Percentiles rank a stretch among this genome's conserved stretches.
phyloP scores from a whole-genome alignment of 2,797 vertebrate species.

The Mareca penelope region DNA sequence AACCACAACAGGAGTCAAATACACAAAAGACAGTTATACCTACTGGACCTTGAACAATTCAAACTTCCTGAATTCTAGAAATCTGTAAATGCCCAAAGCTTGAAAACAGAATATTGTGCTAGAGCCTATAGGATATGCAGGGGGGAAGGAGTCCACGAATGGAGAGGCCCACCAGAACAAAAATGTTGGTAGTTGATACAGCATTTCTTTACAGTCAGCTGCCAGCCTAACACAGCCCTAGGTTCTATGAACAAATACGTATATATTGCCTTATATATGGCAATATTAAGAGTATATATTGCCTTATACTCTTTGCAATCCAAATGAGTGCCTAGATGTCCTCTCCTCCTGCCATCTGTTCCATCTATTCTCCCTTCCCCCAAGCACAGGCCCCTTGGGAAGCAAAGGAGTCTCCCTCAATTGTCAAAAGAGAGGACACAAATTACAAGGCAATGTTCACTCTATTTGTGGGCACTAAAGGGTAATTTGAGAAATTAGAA shows the following conservation, averaged over 20 bases:
- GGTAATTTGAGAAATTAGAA: slow-evolving; percentile 70
- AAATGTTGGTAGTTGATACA: not conserved
- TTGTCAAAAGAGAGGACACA: slow-evolving; percentile 65
- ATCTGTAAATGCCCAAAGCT: not conserved
- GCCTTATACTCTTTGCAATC: not conserved
- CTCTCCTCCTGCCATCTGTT: not conserved
- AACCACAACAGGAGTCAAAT: not conserved
- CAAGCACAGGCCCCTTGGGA: slow-evolving; percentile 50
- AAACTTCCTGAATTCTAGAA: not conserved
- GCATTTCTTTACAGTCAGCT: not conserved
- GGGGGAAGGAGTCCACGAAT: not conserved
- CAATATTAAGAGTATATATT: too few relatives aligned
- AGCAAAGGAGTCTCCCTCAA: slow-evolving; percentile 55
- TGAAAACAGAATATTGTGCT: not conserved
- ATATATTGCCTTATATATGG: too few relatives aligned
- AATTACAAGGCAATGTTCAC: slow-evolving; percentile 74
- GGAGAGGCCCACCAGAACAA: not conserved
- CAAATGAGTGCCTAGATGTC: not conserved
- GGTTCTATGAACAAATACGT: not conserved
- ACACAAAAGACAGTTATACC: not conserved
- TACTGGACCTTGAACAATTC: not conserved
- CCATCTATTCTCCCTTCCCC: not conserved
- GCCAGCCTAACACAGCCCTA: not conserved
- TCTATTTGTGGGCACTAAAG: slow-evolving; percentile 49
- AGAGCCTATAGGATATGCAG: not conserved